Conservation (phyloP, 2,113 vertebrate species). For the Aix galericulata region DNA sequence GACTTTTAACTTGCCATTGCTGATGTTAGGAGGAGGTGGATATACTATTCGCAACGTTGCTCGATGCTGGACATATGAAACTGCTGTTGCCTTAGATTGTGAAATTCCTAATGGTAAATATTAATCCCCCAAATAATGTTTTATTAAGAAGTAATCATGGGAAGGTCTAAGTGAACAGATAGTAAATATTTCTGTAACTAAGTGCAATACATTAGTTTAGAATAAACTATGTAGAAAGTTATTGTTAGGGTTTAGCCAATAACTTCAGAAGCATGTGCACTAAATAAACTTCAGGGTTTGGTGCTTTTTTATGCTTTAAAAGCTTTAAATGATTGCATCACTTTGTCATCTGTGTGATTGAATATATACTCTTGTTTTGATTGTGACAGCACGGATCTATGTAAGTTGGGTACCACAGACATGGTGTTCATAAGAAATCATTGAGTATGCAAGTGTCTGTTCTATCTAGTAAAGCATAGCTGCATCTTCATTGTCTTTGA, state of each 20-base stretch:
- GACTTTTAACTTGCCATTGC: constrained; percentile 84
- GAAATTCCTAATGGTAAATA: constrained; percentile 85
- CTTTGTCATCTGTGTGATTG: neutral
- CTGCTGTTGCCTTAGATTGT: constrained; percentile 85
- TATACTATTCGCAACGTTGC: constrained; percentile 87
- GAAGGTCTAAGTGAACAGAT: neutral
- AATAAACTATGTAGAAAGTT: neutral
- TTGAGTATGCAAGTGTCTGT: neutral
- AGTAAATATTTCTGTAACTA: neutral
- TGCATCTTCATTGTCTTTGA: neutral
- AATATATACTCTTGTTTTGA: neutral
- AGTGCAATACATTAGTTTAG: neutral
- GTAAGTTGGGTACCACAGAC: neutral
- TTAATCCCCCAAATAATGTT: neutral
- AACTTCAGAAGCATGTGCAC: neutral
- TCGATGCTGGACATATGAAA: constrained; percentile 86
- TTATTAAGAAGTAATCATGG: neutral
- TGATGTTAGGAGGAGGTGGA: constrained; percentile 86
- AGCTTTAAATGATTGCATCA: neutral
- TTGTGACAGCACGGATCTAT: neutral
- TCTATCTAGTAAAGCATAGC: neutral
- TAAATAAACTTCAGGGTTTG: neutral
- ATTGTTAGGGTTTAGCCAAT: neutral
- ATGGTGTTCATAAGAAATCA: neutral
- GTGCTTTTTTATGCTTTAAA: neutral